Percentiles rank a stretch among this genome's conserved stretches.
Evolutionary conservation across 2,113 vertebrate genomes (phyloP).

Genomic region (Sciurus niger): DNA sequence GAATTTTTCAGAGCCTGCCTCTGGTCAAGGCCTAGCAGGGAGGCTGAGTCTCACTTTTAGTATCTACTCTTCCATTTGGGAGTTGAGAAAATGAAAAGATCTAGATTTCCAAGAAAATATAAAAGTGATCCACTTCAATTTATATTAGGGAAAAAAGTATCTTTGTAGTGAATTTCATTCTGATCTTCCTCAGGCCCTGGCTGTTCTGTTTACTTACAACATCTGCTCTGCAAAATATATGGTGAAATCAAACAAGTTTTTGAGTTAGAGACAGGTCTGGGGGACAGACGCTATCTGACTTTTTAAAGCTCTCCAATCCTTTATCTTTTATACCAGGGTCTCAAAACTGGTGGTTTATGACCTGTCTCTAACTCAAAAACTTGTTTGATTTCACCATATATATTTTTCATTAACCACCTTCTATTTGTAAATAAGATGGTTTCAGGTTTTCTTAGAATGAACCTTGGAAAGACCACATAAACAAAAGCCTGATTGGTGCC

Average conservation of each 20-base stretch:
- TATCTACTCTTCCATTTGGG: not conserved
- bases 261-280: too few relatives aligned
- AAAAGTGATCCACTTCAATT: not conserved
- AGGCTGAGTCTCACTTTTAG: not conserved
- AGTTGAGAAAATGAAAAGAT: not conserved
- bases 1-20: not conserved
- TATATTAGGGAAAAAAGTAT: not conserved
- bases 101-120: not conserved
- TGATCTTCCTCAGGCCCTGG: not conserved
- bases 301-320: not conserved
- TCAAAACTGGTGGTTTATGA: not conserved
- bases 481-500: not conserved
- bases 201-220: not conserved
- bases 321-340: not conserved
- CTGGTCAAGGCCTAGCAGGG: not conserved
- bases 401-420: not conserved
- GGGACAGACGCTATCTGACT: not conserved
- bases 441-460: not conserved
- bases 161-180: not conserved
- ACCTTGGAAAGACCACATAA: not conserved
- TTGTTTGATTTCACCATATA: not conserved
- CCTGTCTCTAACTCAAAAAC: not conserved
- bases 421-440: not conserved
- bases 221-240: not conserved
- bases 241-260: too few relatives aligned